A percentile compares a stretch with the other conserved stretches of the same genome.
phyloP scores from a whole-genome alignment of 2,888 invertebrate genomes.

The Craniophora ligustri region DNA sequence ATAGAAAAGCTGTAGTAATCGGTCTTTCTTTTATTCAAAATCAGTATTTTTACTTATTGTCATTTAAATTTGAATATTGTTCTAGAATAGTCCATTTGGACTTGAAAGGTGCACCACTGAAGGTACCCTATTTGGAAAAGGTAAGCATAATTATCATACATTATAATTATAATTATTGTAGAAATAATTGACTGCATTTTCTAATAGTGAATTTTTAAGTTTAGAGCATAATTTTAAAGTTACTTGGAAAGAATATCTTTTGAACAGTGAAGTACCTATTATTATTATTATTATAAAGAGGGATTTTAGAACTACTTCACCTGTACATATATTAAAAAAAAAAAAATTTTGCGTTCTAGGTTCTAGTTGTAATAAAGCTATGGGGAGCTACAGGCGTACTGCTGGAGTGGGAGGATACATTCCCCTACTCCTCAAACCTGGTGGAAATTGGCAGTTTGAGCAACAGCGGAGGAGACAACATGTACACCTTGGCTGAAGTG shows the following conservation, averaged over 20 bases:
- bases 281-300: too few relatives aligned
- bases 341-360: slow-evolving; percentile 38
- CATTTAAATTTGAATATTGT: slow-evolving; percentile 11
- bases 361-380: slow-evolving; percentile 71
- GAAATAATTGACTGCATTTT: too few relatives aligned
- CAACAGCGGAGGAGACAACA: slow-evolving; percentile 85
- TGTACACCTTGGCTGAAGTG: slow-evolving; percentile 91
- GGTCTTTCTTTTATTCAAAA: too few relatives aligned
- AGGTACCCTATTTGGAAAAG: slow-evolving; percentile 87
- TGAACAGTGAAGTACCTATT: too few relatives aligned
- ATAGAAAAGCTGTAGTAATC: too few relatives aligned
- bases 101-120: slow-evolving; percentile 95
- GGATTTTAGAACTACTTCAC: too few relatives aligned
- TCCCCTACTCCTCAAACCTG: slow-evolving; percentile 92
- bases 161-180: too few relatives aligned
- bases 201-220: too few relatives aligned
- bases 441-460: slow-evolving; percentile 88
- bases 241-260: too few relatives aligned
- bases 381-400: slow-evolving; percentile 95
- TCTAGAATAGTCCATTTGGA: slow-evolving; percentile 92
- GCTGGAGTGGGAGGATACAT: slow-evolving; percentile 97
- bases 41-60: neutral
- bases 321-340: neutral
- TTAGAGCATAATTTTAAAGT: too few relatives aligned
- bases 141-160: slow-evolving; percentile 58